These are phyloP conservation scores for Chiloscyllium punctatum DNA, from an alignment of 2,797 vertebrate species.

Conservation along the genomic window DNA sequence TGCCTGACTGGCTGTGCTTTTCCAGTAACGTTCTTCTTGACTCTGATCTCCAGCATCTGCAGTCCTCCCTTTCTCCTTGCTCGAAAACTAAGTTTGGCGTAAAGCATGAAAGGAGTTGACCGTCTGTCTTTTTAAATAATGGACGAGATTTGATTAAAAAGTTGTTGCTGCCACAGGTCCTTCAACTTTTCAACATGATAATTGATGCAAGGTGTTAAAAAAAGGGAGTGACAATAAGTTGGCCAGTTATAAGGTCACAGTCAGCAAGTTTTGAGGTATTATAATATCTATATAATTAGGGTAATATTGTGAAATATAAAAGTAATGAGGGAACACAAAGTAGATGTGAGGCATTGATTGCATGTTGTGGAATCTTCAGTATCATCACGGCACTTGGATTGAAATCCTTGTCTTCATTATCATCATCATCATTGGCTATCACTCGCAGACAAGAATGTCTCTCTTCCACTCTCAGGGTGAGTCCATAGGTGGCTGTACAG, in stretches of 20 bases:
- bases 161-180: not conserved
- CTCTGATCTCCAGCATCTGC: too few species aligned
- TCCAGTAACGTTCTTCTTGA: too few species aligned
- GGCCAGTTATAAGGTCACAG: not conserved
- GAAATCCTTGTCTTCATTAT: not conserved
- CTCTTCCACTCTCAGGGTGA: too few species aligned
- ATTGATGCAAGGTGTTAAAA: not conserved
- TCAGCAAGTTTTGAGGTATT: not conserved
- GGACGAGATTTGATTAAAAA: not conserved
- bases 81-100: not conserved
- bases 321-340: not conserved
- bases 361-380: not conserved
- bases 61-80: too few species aligned
- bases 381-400: not conserved
- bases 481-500: too few species aligned
- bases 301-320: not conserved
- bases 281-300: not conserved
- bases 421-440: too few species aligned
- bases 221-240: not conserved
- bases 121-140: not conserved
- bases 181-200: not conserved
- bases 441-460: too few species aligned
- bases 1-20: too few species aligned
- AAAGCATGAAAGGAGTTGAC: not conserved
- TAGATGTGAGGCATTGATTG: not conserved